Conservation (phyloP, 1,140 invertebrate species). For the Atta texana region DNA sequence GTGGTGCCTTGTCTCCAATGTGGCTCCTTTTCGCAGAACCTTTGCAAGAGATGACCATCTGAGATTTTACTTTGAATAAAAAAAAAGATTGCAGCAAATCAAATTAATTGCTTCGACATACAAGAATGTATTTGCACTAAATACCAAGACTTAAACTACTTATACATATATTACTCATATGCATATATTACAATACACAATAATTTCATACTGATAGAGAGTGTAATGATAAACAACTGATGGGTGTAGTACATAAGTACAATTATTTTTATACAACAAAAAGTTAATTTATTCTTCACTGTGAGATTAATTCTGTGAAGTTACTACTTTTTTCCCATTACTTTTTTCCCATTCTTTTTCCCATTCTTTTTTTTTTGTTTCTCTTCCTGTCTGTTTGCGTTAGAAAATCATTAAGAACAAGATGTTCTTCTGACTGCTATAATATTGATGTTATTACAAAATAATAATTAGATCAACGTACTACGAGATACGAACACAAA, state of each 20-base stretch:
- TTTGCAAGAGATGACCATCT: background rate
- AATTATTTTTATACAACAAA: background rate
- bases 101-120: background rate
- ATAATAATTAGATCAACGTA: background rate
- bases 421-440: background rate
- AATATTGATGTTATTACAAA: background rate
- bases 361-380: background rate
- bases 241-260: background rate
- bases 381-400: background rate
- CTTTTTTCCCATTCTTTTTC: background rate
- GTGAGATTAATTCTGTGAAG: background rate
- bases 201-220: background rate
- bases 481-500: background rate
- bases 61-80: conserved; percentile 16
- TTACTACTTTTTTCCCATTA: background rate
- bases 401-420: background rate
- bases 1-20: conserved; percentile 6
- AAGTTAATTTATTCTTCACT: background rate
- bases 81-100: background rate
- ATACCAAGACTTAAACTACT: background rate
- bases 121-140: background rate
- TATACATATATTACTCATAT: background rate
- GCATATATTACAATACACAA: background rate
- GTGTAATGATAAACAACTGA: background rate
- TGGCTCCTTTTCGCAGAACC: background rate